Evolutionary conservation across 2,113 vertebrate genomes (phyloP).

Genomic region (Thermophis baileyi): DNA sequence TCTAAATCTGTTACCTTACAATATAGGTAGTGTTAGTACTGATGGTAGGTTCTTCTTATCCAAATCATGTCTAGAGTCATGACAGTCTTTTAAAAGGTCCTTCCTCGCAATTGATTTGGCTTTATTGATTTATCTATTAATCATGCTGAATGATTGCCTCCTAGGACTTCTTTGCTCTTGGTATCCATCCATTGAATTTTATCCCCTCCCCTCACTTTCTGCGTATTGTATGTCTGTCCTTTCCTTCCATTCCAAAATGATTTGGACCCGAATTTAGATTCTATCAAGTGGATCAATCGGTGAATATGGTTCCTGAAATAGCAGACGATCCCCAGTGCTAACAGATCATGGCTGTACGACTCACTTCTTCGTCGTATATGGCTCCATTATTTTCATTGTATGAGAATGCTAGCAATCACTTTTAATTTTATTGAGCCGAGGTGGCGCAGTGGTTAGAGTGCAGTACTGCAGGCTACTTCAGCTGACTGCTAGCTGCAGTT

Average conservation of each 20-base stretch:
- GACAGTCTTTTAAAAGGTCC: background rate
- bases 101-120: background rate
- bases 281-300: background rate
- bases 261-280: background rate
- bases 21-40: no score
- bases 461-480: no score
- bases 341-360: background rate
- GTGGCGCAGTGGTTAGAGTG: no score
- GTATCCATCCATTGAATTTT: background rate
- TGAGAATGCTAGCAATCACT: background rate
- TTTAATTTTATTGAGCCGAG: no score
- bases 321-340: background rate
- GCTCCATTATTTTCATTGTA: background rate
- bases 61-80: background rate
- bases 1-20: no score
- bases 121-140: background rate
- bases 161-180: background rate
- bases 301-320: background rate
- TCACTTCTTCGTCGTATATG: background rate
- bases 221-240: background rate
- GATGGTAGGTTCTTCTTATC: background rate
- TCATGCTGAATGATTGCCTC: background rate
- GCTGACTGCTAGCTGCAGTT: no score
- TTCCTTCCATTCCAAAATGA: background rate
- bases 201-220: background rate